Evolutionary conservation across 2,888 invertebrate genomes (phyloP).

Genomic region (Carterocephalus palaemon): DNA sequence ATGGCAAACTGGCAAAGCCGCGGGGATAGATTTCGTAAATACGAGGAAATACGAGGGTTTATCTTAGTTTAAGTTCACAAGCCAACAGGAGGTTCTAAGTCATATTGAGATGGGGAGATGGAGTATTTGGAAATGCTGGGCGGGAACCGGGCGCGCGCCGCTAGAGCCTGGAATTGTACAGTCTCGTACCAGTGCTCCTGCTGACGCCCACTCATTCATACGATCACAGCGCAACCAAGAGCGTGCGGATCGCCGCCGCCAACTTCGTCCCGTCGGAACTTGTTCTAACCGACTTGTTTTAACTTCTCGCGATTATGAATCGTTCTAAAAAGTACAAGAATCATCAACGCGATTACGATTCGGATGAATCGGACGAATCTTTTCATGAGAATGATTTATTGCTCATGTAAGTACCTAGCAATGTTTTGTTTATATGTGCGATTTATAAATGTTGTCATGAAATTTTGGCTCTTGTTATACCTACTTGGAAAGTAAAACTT

Average conservation of each 20-base stretch:
- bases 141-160: conserved; percentile 10
- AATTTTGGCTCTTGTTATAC: too few relatives aligned
- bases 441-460: too few relatives aligned
- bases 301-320: neutral
- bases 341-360: neutral
- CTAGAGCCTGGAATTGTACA: neutral
- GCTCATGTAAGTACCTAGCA: neutral
- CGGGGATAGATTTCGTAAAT: too few relatives aligned
- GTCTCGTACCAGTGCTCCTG: conserved; percentile 16
- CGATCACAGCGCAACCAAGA: conserved; percentile 6
- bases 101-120: too few relatives aligned
- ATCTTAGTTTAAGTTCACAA: too few relatives aligned
- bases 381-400: conserved; percentile 6
- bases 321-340: neutral
- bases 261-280: conserved; percentile 5
- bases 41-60: too few relatives aligned
- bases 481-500: too few relatives aligned
- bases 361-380: neutral
- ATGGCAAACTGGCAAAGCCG: too few relatives aligned
- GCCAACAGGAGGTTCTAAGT: too few relatives aligned
- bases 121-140: conserved; percentile 10
- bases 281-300: conserved; percentile 1
- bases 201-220: conserved; percentile 20
- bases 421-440: neutral
- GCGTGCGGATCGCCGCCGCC: conserved; percentile 5